phyloP scores from a whole-genome alignment of 2,888 invertebrate species.

The Orthosia gothica region DNA sequence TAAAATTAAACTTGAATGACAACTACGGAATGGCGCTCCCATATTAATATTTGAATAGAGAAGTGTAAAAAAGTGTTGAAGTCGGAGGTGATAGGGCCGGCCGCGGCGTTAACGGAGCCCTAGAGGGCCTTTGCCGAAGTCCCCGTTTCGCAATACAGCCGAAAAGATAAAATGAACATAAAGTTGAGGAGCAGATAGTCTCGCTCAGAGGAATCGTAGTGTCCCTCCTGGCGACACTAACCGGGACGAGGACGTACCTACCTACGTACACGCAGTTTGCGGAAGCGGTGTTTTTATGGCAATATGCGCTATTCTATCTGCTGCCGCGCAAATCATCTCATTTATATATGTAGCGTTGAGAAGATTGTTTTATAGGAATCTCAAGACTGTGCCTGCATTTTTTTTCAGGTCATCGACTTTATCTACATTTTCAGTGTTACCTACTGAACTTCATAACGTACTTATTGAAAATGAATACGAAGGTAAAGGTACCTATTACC shows the following conservation, averaged over 20 bases:
- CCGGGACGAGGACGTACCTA: slow-evolving; percentile 73
- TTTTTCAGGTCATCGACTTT: background rate
- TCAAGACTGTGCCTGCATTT: background rate
- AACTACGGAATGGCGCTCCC: slow-evolving; percentile 72
- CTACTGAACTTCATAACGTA: no score
- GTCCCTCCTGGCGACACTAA: slow-evolving; percentile 88
- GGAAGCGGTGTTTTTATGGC: slow-evolving; percentile 70
- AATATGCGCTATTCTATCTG: slow-evolving; percentile 31
- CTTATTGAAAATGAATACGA: no score
- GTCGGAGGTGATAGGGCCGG: slow-evolving; percentile 83
- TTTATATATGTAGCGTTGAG: slow-evolving; percentile 16
- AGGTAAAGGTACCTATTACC: no score
- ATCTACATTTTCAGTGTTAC: no score
- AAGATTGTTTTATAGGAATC: slow-evolving; percentile 21
- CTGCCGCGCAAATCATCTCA: slow-evolving; percentile 1
- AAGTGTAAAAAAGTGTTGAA: slow-evolving; percentile 86
- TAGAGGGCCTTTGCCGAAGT: slow-evolving; percentile 88
- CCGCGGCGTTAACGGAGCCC: slow-evolving; percentile 89
- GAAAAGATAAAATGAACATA: slow-evolving; percentile 91
- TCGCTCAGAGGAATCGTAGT: slow-evolving; percentile 90
- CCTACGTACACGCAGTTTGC: slow-evolving; percentile 79
- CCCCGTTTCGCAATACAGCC: slow-evolving; percentile 89
- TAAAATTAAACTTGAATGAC: slow-evolving; percentile 76
- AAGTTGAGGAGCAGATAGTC: slow-evolving; percentile 90
- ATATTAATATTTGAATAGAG: slow-evolving; percentile 89